Evolutionary conservation across 2,113 vertebrate species (phyloP).

Genomic region (Oreochromis spilurus): DNA sequence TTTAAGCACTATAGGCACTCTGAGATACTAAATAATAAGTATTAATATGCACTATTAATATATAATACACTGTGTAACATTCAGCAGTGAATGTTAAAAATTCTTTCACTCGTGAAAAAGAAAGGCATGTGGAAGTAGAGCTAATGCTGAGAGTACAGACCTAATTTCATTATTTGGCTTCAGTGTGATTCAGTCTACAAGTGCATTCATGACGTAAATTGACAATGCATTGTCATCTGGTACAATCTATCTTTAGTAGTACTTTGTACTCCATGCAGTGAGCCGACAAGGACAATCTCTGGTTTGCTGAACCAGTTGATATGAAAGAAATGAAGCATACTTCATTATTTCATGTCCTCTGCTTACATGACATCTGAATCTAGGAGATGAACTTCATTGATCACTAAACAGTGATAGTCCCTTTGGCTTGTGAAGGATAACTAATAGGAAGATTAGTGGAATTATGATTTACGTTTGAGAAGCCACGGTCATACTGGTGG

Average conservation of each 20-base stretch:
- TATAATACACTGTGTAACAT: neutral
- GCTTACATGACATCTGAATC: neutral
- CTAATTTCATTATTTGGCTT: neutral
- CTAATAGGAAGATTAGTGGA: neutral
- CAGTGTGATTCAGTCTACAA: neutral
- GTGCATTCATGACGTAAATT: neutral
- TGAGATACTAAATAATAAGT: neutral
- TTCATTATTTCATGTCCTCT: neutral
- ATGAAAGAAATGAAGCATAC: neutral
- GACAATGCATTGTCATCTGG: neutral
- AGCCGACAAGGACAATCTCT: neutral
- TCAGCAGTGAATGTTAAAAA: neutral
- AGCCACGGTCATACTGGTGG: neutral
- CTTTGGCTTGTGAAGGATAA: neutral
- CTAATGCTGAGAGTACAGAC: neutral
- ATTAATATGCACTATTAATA: neutral
- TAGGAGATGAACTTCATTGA: neutral
- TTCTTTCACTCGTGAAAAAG: neutral
- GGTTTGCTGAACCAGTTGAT: neutral
- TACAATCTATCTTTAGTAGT: neutral
- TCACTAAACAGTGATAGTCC: neutral
- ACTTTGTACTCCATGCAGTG: neutral
- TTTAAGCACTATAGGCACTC: neutral
- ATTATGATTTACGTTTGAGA: neutral
- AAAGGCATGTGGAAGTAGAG: neutral